Evolutionary conservation across 2,888 invertebrate genomes (phyloP), one percentile per base, ranked within the genome.

Genomic region (Hemithea aestivaria): DNA sequence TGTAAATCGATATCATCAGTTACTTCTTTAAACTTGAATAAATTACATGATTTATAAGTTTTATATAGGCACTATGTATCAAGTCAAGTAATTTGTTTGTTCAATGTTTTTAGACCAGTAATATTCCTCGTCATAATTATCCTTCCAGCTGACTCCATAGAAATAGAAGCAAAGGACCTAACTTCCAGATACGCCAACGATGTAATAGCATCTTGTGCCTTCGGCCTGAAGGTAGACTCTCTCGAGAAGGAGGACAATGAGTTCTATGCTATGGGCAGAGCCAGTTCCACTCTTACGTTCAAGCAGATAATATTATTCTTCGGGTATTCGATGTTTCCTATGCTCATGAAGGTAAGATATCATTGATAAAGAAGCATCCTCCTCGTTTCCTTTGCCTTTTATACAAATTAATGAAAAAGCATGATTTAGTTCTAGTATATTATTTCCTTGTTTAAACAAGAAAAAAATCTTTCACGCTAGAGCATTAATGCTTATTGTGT

Each of bases 161-260:
- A 73, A 12, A 32, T 83, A 0, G 87, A 88, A 7, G 57, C 76
- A 42, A 88, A 84, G 44, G 85, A 88, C 38, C 37, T 75, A 4
- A 80, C 78, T 1, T 75, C 81, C 1, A 65, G 87, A 9, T 88
- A 73, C 45, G 71, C 88, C 2, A 88, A 82, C 36, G 89, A 89
- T 46, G 85, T 89, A 1, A 88, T 89, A 25, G 89, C 89, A 0
- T 78, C 84, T 1, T 73, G 81, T 1, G 88, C 84, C n/a, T 89
- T 88, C 43, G 89, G 89, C 0, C 51, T 89, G 1, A 77, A 88
- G 52, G 83, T 89, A 6, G 81, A 91, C 58, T 91, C 91, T 0
- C 73, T 89, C 24, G 60, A 63, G 11, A 75, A 90, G 0, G 69
- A 61, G 1, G 62, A 89, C 1, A 90, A 90, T 48, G 70, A 87